phyloP scores from a whole-genome alignment of 2,113 vertebrate species.

The Dermatemys mawii region DNA sequence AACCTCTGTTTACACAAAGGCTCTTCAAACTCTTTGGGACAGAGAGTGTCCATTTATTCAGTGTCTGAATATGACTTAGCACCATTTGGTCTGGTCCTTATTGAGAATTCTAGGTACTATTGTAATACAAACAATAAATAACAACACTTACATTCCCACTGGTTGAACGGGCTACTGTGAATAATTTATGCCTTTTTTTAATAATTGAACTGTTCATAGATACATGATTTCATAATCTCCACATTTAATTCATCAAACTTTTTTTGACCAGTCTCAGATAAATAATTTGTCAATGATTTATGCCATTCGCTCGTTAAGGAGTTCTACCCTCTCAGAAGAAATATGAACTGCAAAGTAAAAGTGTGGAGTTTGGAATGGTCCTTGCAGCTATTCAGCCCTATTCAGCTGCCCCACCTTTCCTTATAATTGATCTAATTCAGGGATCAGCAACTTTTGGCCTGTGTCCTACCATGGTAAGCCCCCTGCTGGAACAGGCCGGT shows the following conservation, averaged over 20 bases:
- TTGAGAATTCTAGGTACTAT: neutral
- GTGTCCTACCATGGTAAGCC: too few relatives aligned
- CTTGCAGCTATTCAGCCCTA: too few relatives aligned
- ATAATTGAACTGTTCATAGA: neutral
- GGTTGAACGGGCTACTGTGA: neutral
- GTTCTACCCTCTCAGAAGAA: neutral
- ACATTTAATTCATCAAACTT: neutral
- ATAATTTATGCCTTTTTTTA: neutral
- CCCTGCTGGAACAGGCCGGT: too few relatives aligned
- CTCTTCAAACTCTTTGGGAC: neutral
- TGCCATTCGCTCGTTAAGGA: neutral
- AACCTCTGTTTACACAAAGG: neutral
- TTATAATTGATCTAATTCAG: neutral
- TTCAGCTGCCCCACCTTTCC: neutral
- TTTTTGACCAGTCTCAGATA: neutral
- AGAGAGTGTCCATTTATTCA: neutral
- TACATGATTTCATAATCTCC: neutral
- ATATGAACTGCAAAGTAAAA: neutral
- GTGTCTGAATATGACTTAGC: neutral
- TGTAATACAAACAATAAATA: neutral
- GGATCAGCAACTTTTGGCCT: too few relatives aligned
- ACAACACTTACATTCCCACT: neutral
- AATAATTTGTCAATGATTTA: neutral
- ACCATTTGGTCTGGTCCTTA: neutral
- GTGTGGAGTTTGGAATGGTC: neutral